These are phyloP conservation scores for Philereme vetulata DNA, from an alignment of 2,888 invertebrate species.

Conservation along the genomic window DNA sequence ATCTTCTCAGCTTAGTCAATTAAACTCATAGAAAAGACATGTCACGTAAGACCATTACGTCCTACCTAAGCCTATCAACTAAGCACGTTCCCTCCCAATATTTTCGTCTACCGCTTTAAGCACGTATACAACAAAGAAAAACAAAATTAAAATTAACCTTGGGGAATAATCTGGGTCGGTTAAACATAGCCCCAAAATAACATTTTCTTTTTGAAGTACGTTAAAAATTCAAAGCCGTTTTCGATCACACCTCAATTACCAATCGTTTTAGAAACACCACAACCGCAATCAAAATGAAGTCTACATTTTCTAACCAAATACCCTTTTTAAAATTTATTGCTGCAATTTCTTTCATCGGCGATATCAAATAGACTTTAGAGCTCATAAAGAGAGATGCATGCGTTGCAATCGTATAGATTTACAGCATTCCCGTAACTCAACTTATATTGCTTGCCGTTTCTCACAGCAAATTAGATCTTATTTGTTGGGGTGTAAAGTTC, in stretches of 20 bases:
- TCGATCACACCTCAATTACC: background rate
- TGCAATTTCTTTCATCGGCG: constrained; percentile 42
- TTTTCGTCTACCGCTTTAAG: too few species aligned
- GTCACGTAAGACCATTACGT: too few species aligned
- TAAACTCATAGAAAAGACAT: too few species aligned
- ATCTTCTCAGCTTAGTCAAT: too few species aligned
- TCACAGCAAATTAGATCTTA: constrained; percentile 5
- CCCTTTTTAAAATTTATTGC: constrained; percentile 39
- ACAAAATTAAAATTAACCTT: too few species aligned
- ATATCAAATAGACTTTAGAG: constrained; percentile 43
- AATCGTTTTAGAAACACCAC: constrained; percentile 2
- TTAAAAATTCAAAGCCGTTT: too few species aligned
- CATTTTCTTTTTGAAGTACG: too few species aligned
- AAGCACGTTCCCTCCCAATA: too few species aligned
- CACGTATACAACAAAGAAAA: too few species aligned
- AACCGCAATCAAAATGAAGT: constrained; percentile 14
- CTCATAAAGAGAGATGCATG: constrained; percentile 44
- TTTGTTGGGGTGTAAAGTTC: background rate
- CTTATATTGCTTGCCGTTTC: constrained; percentile 26
- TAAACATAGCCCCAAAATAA: too few species aligned
- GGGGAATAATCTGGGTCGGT: too few species aligned
- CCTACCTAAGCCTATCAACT: too few species aligned
- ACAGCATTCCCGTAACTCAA: constrained; percentile 32
- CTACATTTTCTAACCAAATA: constrained; percentile 23
- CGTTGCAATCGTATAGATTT: constrained; percentile 41